A percentile compares a stretch with the other conserved stretches of the same genome.
phyloP scores from a whole-genome alignment of 2,797 vertebrate species.

The Pseudomugil gertrudae region DNA sequence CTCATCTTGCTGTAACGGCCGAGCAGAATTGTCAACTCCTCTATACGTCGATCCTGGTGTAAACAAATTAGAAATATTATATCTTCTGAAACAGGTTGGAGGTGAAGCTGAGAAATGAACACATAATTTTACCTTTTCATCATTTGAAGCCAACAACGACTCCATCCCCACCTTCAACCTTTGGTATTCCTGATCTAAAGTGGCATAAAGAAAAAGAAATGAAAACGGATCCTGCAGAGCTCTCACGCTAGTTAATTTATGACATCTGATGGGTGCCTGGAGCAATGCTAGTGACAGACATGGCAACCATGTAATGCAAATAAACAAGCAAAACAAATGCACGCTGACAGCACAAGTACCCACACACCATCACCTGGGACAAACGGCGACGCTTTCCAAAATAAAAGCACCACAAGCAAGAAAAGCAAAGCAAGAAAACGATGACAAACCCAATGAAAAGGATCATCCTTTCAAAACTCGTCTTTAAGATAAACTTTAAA shows the following conservation, averaged over 20 bases:
- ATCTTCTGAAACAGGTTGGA: not conserved
- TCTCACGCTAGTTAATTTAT: constrained; percentile 11
- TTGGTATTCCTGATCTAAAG: constrained; percentile 94
- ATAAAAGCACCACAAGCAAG: not conserved
- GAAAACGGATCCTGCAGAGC: constrained; percentile 4
- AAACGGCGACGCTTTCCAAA: constrained; percentile 1
- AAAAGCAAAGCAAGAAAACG: too few relatives aligned
- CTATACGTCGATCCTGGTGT: constrained; percentile 91
- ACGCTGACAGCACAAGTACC: constrained; percentile 44
- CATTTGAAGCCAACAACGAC: constrained; percentile 89
- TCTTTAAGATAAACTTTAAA: not conserved
- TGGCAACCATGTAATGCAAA: constrained; percentile 57
- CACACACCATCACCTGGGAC: constrained; percentile 50
- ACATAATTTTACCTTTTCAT: constrained; percentile 88
- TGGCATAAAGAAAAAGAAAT: constrained; percentile 5
- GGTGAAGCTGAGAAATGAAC: not conserved
- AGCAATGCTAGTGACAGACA: constrained; percentile 30
- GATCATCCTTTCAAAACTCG: constrained; percentile 29
- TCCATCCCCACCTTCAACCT: constrained; percentile 94
- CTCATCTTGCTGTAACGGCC: constrained; percentile 89
- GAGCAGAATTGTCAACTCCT: constrained; percentile 88
- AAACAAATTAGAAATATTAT: not conserved
- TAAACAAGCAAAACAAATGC: constrained; percentile 57
- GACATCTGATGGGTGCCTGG: constrained; percentile 26
- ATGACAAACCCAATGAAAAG: not conserved